Conservation (phyloP, 2,797 vertebrate genomes). For the Notoglanidium macrostoma region DNA sequence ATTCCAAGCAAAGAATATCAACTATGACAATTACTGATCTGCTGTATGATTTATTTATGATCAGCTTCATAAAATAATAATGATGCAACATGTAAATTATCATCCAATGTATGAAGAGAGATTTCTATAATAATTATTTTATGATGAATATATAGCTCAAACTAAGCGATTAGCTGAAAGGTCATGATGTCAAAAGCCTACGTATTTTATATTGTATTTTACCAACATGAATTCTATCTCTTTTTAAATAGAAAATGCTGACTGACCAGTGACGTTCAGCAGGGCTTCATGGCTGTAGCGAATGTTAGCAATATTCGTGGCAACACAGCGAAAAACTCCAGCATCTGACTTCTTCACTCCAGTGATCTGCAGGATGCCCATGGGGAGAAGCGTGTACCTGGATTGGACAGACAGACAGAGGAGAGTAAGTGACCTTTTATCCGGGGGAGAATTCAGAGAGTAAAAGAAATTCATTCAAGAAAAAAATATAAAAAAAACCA, state of each 20-base stretch:
- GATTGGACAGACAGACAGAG: neutral
- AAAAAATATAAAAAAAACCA: neutral
- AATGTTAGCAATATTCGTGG: slow-evolving; percentile 73
- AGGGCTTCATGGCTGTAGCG: slow-evolving; percentile 73
- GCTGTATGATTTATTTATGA: neutral
- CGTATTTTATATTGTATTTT: neutral
- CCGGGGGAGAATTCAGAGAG: neutral
- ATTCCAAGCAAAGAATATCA: slow-evolving; percentile 1
- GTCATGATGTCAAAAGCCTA: neutral
- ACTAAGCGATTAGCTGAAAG: neutral
- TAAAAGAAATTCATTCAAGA: neutral
- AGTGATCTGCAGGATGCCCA: slow-evolving; percentile 77
- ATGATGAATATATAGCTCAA: neutral
- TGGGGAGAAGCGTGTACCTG: slow-evolving; percentile 80
- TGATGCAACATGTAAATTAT: neutral
- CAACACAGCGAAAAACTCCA: slow-evolving; percentile 72
- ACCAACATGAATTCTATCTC: neutral
- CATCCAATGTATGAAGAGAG: neutral
- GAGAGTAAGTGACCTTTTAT: neutral
- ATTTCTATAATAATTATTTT: neutral
- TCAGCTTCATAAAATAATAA: neutral
- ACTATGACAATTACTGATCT: neutral
- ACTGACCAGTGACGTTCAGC: slow-evolving; percentile 73
- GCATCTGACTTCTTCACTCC: slow-evolving; percentile 65
- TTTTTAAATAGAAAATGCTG: neutral